Evolutionary conservation across 1,140 invertebrate species (phyloP).

Genomic region (Listronotus bonariensis): DNA sequence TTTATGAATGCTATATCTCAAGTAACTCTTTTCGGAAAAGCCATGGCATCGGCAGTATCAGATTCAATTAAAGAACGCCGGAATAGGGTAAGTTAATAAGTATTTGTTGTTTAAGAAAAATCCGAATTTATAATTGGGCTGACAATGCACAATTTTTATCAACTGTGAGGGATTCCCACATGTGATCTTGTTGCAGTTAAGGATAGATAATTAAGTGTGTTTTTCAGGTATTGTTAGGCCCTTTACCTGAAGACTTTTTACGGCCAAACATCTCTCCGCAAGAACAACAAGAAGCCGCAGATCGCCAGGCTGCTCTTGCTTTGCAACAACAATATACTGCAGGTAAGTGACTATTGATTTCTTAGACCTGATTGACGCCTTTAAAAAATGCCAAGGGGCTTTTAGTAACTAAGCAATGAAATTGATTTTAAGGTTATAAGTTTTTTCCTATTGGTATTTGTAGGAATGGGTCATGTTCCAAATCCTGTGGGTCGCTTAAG

Average conservation of each 20-base stretch:
- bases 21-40: constrained; percentile 18
- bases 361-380: too few relatives aligned
- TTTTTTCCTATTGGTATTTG: neutral
- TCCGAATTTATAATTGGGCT: too few relatives aligned
- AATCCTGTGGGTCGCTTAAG: constrained; percentile 75
- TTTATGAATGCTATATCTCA: too few relatives aligned
- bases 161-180: too few relatives aligned
- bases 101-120: too few relatives aligned
- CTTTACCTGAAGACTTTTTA: constrained; percentile 81
- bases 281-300: constrained; percentile 72
- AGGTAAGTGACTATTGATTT: constrained; percentile 33
- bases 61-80: constrained; percentile 51
- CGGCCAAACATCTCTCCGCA: constrained; percentile 62
- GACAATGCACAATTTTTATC: too few relatives aligned
- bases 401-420: too few relatives aligned
- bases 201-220: neutral
- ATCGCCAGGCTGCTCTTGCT: constrained; percentile 78
- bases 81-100: constrained; percentile 51
- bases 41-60: constrained; percentile 51
- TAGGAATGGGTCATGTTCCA: constrained; percentile 39
- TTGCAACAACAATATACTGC: constrained; percentile 76
- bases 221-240: constrained; percentile 73
- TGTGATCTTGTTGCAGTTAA: neutral
- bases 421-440: too few relatives aligned
- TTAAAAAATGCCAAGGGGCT: too few relatives aligned